phyloP scores from a whole-genome alignment of 2,888 invertebrate genomes.

The Cephus rjabovi region DNA sequence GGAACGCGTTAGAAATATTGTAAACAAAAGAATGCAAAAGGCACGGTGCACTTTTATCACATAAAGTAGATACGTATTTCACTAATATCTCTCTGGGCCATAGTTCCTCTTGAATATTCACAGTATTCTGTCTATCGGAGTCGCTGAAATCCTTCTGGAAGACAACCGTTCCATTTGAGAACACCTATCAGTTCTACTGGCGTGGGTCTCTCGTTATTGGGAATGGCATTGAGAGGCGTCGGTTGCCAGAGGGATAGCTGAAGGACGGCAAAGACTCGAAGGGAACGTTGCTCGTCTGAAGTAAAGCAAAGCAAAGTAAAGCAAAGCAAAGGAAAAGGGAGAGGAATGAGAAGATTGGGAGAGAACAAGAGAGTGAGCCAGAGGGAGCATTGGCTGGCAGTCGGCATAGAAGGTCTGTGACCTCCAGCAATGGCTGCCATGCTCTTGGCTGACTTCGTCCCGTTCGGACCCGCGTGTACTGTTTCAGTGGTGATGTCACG shows the following conservation, averaged over 20 bases:
- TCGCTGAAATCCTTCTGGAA: neutral
- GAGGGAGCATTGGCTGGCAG: conserved; percentile 53
- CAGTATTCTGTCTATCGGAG: neutral
- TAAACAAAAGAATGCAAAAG: neutral
- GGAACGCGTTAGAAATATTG: neutral
- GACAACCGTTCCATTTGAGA: neutral
- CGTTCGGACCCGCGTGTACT: conserved; percentile 41
- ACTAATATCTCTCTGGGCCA: neutral
- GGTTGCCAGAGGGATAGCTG: neutral
- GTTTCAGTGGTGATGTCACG: conserved; percentile 54
- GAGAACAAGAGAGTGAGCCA: conserved; percentile 24
- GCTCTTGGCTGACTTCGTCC: conserved; percentile 22
- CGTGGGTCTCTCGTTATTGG: neutral
- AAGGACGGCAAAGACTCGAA: neutral
- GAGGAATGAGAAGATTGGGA: conserved; percentile 14
- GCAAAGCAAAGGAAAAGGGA: conserved; percentile 29
- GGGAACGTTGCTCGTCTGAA: conserved; percentile 1
- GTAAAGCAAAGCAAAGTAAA: conserved; percentile 33
- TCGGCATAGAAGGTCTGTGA: conserved; percentile 63
- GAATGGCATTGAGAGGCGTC: neutral
- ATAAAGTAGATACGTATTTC: neutral
- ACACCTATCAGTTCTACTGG: neutral
- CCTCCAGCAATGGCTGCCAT: conserved; percentile 55
- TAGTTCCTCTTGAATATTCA: neutral
- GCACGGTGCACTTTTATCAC: neutral